Evolutionary conservation across 2,113 vertebrate species (phyloP), one percentile per base, ranked within the genome.

Genomic region (Ophiodon elongatus): DNA sequence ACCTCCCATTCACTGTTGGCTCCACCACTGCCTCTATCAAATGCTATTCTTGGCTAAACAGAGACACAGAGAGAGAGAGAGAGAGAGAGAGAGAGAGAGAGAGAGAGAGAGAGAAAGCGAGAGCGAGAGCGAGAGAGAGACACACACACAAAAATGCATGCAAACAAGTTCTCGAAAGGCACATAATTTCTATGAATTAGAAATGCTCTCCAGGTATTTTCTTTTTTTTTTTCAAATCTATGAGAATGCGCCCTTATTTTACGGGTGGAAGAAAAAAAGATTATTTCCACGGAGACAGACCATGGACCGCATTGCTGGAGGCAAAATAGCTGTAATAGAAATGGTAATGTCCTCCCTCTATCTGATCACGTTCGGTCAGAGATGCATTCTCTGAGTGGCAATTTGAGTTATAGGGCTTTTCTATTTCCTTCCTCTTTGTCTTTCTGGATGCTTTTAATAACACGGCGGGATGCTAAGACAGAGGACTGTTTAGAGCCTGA

Each of bases 301-400:
- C 56, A 76, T 23, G 29, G 79, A 66, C 54, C 14, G 50, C 80
- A 76, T 78, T 67, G 86, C 87, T 80, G 62, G 71, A 88, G 87
- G 89, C 84, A 78, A 85, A 89, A 80, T 78, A 73, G 73, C 82
- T 62, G 75, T 87, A 91, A 90, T 91, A 79, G 93, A 91, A 93
- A 93, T 92, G 90, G 79, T 92, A 89, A 91, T 90, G 89, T 87
- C 76, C 83, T 85, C 25, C 73, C 69, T 62, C 75, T 80, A 89
- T 93, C 90, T 88, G 91, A 87, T 91, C 86, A 77, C 70, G 54
- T 91, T 85, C 11, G 0, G 66, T 76, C 75, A 59, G 73, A 91
- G 89, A 83, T 82, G 80, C 81, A 41, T 87, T 93, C 75, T 83
- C 85, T 5, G 62, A 79, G 82, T 82, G 75, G 90, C 83, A 91